Conservation (phyloP, 1,140 invertebrate genomes). For the Frieseomelitta varia region DNA sequence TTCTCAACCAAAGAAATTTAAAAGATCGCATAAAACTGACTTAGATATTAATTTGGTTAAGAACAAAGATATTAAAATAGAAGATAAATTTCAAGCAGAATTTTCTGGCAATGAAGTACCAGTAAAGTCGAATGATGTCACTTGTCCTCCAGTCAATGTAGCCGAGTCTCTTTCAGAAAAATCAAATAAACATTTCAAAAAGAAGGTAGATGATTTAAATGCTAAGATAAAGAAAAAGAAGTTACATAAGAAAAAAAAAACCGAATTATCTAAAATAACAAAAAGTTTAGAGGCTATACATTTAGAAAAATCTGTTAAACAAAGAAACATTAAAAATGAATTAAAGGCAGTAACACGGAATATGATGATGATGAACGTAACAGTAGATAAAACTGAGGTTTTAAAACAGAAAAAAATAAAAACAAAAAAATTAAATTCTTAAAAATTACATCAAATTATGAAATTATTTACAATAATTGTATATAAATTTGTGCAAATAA, state of each 20-base stretch:
- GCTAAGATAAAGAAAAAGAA: constrained; percentile 62
- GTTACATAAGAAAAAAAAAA: constrained; percentile 47
- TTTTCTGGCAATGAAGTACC: background rate
- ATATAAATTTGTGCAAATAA: constrained; percentile 1
- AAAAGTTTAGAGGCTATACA: constrained; percentile 46
- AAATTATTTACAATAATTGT: constrained; percentile 3
- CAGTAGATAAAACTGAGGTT: background rate
- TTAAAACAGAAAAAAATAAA: background rate
- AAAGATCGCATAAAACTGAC: constrained; percentile 13
- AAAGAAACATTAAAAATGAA: constrained; percentile 11
- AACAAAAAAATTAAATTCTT: background rate
- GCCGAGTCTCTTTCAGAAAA: background rate
- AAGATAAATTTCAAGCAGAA: background rate
- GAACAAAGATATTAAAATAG: background rate
- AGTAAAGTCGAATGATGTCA: background rate
- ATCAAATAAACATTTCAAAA: background rate
- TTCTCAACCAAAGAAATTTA: constrained; percentile 21
- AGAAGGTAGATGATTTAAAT: constrained; percentile 50
- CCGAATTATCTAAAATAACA: constrained; percentile 47
- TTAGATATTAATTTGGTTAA: background rate
- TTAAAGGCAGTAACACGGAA: constrained; percentile 12
- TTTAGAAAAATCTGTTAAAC: constrained; percentile 34
- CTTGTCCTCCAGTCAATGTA: background rate
- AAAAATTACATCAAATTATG: background rate
- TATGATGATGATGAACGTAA: background rate